A percentile compares a stretch with the other conserved stretches of the same genome.
phyloP scores from a whole-genome alignment of 2,888 invertebrate genomes.

The Phorcus lineatus region DNA sequence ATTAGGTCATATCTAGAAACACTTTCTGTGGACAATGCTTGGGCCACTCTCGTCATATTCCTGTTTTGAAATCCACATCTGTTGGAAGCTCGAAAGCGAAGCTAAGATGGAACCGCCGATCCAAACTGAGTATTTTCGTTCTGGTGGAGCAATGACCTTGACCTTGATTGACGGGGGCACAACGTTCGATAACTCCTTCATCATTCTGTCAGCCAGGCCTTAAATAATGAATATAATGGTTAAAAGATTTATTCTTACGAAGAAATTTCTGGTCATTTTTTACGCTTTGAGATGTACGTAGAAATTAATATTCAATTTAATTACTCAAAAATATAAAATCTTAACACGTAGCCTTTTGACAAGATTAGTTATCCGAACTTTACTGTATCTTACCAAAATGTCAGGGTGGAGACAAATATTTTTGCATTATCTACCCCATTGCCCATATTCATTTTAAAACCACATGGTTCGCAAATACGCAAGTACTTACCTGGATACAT shows the following conservation, averaged over 20 bases:
- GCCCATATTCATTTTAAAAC: too few species aligned
- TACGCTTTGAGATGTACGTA: too few species aligned
- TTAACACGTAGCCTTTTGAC: too few species aligned
- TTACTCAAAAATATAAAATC: too few species aligned
- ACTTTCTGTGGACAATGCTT: constrained; percentile 78
- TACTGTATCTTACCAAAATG: too few species aligned
- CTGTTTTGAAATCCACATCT: constrained; percentile 57
- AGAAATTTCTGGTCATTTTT: too few species aligned
- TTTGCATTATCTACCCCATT: too few species aligned
- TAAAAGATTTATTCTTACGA: too few species aligned
- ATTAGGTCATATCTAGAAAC: constrained; percentile 26
- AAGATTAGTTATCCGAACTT: too few species aligned
- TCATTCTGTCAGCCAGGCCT: constrained; percentile 78
- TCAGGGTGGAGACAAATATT: too few species aligned
- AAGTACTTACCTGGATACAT: constrained; percentile 91
- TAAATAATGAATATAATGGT: constrained; percentile 78
- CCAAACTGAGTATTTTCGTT: constrained; percentile 86
- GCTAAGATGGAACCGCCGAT: constrained; percentile 60
- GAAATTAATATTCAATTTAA: too few species aligned
- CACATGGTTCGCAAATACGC: too few species aligned
- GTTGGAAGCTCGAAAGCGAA: constrained; percentile 52
- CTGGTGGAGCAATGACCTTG: constrained; percentile 95
- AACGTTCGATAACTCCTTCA: constrained; percentile 81
- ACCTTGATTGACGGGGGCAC: constrained; percentile 95
- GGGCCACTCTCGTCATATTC: constrained; percentile 60